Base-by-base conservation (phyloP, 2,113 vertebrate genomes). In the Neomonachus schauinslandi region DNA sequence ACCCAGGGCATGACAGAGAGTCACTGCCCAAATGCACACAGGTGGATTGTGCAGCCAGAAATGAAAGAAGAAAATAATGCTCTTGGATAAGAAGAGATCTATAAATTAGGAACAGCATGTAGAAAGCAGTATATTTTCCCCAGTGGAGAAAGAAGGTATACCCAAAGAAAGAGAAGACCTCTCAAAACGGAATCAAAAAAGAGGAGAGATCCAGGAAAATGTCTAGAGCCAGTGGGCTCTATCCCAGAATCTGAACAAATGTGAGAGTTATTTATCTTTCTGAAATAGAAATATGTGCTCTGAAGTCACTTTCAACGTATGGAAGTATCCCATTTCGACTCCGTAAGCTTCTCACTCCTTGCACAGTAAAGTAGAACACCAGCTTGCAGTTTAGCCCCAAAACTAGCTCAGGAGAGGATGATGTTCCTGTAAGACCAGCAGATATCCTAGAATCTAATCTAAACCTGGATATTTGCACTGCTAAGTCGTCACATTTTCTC, bases 171-270 rank as follows among this genome's bases (percentile, higher is more conserved):
- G 79, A 82, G 90, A 74, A 42, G 33, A 61, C 79, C 83, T 97
- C 95, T 95, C 81, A 98, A 80, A 79, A 98, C 90, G 97, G 97
- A 91, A 95, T 97, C 36, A 97, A 97, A 97, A 97, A 98, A 94
- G 95, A 92, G 96, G 86, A 97, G 93, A 36, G 28, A 91, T 94
- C 89, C 71, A 97, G 96, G 57, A 91, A 97, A 95, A 96, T 3
- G 95, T 94, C 51, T 31, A 90, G 36, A 97, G 95, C 71, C 96
- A 91, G 33, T 0, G 4, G 74, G 82, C 97, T 95, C 91, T 14
- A 59, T 91, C 90, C 87, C 94, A 97, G 81, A 82, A 61, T 33
- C 96, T 87, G 94, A 79, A 82, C 94, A 91, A 96, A 96, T 81
- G 87, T 36, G 92, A 97, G 92, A 92, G 89, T 3, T 81, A 51